These are phyloP conservation scores for Forbesichthys papilliferus DNA, from an alignment of 2,113 vertebrate species.

Conservation along the genomic window DNA sequence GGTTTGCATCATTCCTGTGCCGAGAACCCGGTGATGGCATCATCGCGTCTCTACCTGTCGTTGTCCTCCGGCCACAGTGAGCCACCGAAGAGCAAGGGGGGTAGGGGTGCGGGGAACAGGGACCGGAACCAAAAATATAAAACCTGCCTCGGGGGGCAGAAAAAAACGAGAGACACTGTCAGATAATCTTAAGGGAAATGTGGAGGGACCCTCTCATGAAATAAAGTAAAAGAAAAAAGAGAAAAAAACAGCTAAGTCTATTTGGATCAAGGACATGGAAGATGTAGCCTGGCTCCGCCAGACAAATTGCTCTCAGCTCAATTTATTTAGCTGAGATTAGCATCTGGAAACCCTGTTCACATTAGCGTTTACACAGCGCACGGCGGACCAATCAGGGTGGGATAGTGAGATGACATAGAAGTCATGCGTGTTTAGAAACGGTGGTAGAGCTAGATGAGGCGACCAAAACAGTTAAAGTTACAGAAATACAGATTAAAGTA, in stretches of 20 bases:
- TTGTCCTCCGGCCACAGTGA: slow-evolving; percentile 34
- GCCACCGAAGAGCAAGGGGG: slow-evolving; percentile 28
- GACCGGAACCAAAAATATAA: slow-evolving; percentile 45
- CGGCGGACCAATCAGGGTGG: no score
- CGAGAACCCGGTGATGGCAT: slow-evolving; percentile 62
- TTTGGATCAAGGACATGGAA: slow-evolving; percentile 45
- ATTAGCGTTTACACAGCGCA: no score
- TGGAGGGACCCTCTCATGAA: slow-evolving; percentile 8
- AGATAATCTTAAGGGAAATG: slow-evolving; percentile 50
- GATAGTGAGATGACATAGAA: no score
- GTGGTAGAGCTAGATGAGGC: no score
- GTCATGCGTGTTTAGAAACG: no score
- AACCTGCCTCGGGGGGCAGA: slow-evolving; percentile 47
- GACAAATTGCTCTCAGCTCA: no score
- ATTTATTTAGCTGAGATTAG: no score
- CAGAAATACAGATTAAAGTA: no score
- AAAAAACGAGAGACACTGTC: slow-evolving; percentile 60
- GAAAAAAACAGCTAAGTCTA: slow-evolving; percentile 41
- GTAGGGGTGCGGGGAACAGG: background rate
- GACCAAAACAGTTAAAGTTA: no score
- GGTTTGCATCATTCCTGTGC: background rate
- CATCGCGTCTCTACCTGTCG: slow-evolving; percentile 48
- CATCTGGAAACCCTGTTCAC: no score
- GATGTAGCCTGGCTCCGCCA: no score
- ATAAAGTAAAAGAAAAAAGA: slow-evolving; percentile 12